Conservation (phyloP, 2,888 invertebrate genomes). For the Labia minor region DNA sequence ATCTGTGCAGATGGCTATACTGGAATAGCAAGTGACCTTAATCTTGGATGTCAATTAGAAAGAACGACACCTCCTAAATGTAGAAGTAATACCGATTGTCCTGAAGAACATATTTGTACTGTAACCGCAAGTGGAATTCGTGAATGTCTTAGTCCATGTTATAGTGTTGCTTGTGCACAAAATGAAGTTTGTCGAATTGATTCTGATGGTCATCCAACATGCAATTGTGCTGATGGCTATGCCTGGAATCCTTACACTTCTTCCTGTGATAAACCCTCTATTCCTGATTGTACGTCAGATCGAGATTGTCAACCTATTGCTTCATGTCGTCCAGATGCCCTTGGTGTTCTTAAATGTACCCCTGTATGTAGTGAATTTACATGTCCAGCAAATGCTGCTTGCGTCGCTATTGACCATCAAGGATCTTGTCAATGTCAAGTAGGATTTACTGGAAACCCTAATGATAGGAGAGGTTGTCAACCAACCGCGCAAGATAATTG, state of each 20-base stretch:
- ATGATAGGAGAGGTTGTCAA: slow-evolving; percentile 77
- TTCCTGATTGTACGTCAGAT: slow-evolving; percentile 66
- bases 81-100: slow-evolving; percentile 63
- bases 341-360: slow-evolving; percentile 74
- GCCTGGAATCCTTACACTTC: slow-evolving; percentile 76
- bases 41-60: slow-evolving; percentile 65
- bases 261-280: slow-evolving; percentile 72
- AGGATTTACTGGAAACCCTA: slow-evolving; percentile 81
- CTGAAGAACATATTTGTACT: slow-evolving; percentile 57
- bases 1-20: slow-evolving; percentile 71
- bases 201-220: slow-evolving; percentile 55
- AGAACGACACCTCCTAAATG: slow-evolving; percentile 45
- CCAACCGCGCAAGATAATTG: slow-evolving; percentile 63
- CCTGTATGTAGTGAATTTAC: slow-evolving; percentile 69
- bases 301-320: slow-evolving; percentile 57
- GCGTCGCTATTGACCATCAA: slow-evolving; percentile 58
- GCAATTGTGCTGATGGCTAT: slow-evolving; percentile 66
- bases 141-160: slow-evolving; percentile 67
- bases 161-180: slow-evolving; percentile 67
- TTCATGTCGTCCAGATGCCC: slow-evolving; percentile 69
- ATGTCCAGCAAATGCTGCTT: slow-evolving; percentile 73
- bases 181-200: slow-evolving; percentile 70
- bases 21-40: slow-evolving; percentile 72
- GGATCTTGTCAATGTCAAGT: slow-evolving; percentile 73
- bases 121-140: slow-evolving; percentile 49